phyloP scores from a whole-genome alignment of 2,113 vertebrate species.

The Oryzias celebensis region DNA sequence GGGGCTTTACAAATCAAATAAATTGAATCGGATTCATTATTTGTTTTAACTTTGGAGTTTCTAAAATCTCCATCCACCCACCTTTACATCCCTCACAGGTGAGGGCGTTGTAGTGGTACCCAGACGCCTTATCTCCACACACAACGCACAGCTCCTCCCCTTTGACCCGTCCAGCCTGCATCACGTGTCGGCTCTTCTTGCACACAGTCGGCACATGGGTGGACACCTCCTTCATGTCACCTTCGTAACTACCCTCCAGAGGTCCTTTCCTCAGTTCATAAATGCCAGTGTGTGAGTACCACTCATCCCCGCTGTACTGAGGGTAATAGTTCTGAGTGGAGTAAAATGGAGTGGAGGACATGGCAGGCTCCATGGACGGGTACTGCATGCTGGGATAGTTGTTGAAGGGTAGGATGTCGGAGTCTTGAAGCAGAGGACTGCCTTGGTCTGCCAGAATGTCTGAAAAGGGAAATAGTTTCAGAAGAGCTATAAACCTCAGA shows the following conservation, averaged over 20 bases:
- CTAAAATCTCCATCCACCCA: slow-evolving; percentile 52
- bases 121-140: slow-evolving; percentile 96
- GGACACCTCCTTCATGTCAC: slow-evolving; percentile 78
- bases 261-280: slow-evolving; percentile 88
- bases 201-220: slow-evolving; percentile 69
- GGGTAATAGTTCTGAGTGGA: slow-evolving; percentile 87
- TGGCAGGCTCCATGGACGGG: slow-evolving; percentile 82
- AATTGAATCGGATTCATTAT: too few relatives aligned
- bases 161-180: slow-evolving; percentile 83
- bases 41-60: too few relatives aligned
- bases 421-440: slow-evolving; percentile 84
- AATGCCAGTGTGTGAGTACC: slow-evolving; percentile 85
- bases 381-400: slow-evolving; percentile 84
- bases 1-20: too few relatives aligned
- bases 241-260: slow-evolving; percentile 81
- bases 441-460: slow-evolving; percentile 88
- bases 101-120: slow-evolving; percentile 97
- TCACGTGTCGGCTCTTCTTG: slow-evolving; percentile 83
- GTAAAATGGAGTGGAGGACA: slow-evolving; percentile 85
- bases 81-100: slow-evolving; percentile 99
- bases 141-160: slow-evolving; percentile 96
- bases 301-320: slow-evolving; percentile 87
- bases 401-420: slow-evolving; percentile 84
- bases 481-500: not conserved
- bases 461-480: slow-evolving; percentile 53